Evolutionary conservation across 2,888 invertebrate species (phyloP).

Genomic region (Yponomeuta cagnagella): DNA sequence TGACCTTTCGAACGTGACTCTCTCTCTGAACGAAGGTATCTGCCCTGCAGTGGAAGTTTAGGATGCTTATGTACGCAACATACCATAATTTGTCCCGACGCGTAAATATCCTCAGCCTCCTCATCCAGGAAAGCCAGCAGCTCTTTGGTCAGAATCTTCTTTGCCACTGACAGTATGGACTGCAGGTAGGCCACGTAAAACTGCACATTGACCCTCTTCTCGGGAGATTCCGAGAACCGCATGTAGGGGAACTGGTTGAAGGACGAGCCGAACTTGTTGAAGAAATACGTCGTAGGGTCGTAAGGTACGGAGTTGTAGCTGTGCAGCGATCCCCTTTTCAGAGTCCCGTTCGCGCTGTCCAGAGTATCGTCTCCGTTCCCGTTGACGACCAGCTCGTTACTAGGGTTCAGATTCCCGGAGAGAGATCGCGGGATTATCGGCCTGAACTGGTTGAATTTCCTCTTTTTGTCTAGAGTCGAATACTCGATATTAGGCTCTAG

Average conservation of each 20-base stretch:
- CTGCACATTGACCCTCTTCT: conserved; percentile 78
- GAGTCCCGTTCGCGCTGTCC: conserved; percentile 46
- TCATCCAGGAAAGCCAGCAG: conserved; percentile 87
- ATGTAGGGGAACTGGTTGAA: conserved; percentile 93
- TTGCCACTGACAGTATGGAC: conserved; percentile 86
- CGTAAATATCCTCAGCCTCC: conserved; percentile 86
- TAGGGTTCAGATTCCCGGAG: conserved; percentile 87
- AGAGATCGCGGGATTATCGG: conserved; percentile 94
- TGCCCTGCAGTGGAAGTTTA: too few species aligned
- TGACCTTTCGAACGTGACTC: too few species aligned
- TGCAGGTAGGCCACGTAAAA: conserved; percentile 87
- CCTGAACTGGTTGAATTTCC: conserved; percentile 84
- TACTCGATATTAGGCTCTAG: conserved; percentile 60
- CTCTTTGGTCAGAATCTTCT: conserved; percentile 90
- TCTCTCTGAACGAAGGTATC: too few species aligned
- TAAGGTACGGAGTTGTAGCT: conserved; percentile 82
- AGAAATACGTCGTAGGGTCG: conserved; percentile 90
- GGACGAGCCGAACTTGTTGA: conserved; percentile 93
- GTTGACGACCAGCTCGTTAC: conserved; percentile 53
- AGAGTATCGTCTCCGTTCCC: conserved; percentile 53
- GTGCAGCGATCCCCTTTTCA: conserved; percentile 65
- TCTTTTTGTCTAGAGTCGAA: conserved; percentile 75
- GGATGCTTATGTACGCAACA: not conserved
- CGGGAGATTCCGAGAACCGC: conserved; percentile 83
- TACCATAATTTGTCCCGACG: conserved; percentile 79